Conservation (phyloP, 2,113 vertebrate species). For the Fulmarus glacialis region DNA sequence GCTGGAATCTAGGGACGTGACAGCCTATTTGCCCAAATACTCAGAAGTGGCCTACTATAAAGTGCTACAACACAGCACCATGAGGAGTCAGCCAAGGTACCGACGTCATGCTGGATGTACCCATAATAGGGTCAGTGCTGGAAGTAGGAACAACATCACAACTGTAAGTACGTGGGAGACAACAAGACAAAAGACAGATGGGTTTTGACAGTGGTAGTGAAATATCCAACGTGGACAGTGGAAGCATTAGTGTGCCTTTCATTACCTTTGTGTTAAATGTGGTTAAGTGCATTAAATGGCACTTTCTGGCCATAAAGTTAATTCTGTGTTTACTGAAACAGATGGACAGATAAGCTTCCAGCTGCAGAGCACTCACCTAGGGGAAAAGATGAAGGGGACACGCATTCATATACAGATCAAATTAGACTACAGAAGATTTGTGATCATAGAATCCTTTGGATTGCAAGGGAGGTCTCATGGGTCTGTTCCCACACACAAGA, state of each 20-base stretch:
- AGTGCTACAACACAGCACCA: neutral
- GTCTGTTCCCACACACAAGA: neutral
- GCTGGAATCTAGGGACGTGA: neutral
- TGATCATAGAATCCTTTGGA: neutral
- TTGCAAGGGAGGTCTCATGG: neutral
- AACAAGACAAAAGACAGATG: neutral
- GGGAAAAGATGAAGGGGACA: neutral
- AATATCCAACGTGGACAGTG: neutral
- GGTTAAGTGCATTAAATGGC: neutral
- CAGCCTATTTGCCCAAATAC: neutral
- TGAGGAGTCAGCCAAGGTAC: neutral
- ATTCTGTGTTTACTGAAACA: constrained; percentile 55
- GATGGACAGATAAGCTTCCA: constrained; percentile 20
- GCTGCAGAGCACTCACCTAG: neutral
- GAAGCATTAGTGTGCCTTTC: neutral
- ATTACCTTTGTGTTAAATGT: neutral
- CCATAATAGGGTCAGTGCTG: neutral
- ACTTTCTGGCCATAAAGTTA: constrained; percentile 34
- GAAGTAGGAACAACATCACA: neutral
- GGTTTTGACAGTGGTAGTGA: neutral
- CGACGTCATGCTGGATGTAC: neutral
- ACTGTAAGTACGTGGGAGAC: neutral
- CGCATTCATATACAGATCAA: neutral
- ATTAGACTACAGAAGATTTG: neutral
- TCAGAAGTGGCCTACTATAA: neutral